Evolutionary conservation across 2,797 vertebrate species (phyloP).

Genomic region (Anabacerthia variegaticeps): DNA sequence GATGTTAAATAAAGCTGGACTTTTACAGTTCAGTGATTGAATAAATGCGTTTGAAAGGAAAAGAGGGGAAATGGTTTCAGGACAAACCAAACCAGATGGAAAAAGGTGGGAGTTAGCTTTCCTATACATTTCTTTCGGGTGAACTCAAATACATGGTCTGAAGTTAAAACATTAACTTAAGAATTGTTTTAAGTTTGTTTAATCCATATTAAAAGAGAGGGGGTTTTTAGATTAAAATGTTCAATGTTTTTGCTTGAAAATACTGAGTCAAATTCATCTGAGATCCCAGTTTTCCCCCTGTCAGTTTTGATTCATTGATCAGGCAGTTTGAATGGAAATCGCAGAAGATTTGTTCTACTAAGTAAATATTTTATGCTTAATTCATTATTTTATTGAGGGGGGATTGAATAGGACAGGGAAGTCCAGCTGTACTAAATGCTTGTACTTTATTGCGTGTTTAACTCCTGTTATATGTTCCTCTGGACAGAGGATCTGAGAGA

Average conservation of each 20-base stretch:
- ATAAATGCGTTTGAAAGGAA: not conserved
- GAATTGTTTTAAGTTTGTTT: not conserved
- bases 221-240: not conserved
- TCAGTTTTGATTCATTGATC: not conserved
- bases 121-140: not conserved
- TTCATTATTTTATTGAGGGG: not conserved
- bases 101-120: not conserved
- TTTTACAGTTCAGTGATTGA: conserved; percentile 45
- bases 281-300: fast-evolving
- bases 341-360: not conserved
- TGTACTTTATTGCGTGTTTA: not conserved
- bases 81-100: conserved; percentile 47
- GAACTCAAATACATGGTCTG: not conserved
- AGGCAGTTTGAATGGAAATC: not conserved
- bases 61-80: conserved; percentile 34
- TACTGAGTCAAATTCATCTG: not conserved
- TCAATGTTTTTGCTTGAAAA: not conserved
- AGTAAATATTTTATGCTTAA: not conserved
- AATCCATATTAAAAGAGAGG: not conserved
- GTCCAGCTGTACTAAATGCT: not conserved
- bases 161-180: not conserved
- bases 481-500: not conserved
- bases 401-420: not conserved
- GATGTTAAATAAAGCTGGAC: conserved; percentile 22
- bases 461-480: not conserved